phyloP scores from a whole-genome alignment of 1,140 invertebrate genomes.

The Drosophila prosaltans region DNA sequence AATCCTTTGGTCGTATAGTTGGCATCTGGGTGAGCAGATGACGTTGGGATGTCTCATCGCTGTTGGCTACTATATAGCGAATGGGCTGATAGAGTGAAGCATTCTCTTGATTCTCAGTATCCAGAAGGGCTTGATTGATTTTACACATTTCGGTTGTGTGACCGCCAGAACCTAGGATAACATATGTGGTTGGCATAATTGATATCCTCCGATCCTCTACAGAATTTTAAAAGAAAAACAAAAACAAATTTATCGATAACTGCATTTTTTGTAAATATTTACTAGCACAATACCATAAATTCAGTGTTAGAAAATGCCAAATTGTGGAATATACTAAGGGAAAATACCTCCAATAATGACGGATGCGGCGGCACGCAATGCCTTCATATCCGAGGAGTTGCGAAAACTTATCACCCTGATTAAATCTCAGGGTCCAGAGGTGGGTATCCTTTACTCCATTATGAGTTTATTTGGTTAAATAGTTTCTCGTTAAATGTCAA shows the following conservation, averaged over 20 bases:
- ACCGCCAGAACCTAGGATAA: slow-evolving; percentile 87
- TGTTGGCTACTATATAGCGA: slow-evolving; percentile 91
- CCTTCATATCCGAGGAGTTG: slow-evolving; percentile 41
- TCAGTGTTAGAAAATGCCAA: too few species aligned
- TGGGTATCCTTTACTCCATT: slow-evolving; percentile 17
- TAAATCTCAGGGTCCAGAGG: slow-evolving; percentile 28
- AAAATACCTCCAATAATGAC: background rate
- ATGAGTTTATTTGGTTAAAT: background rate
- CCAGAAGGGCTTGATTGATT: slow-evolving; percentile 85
- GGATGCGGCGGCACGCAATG: background rate
- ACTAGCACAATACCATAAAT: too few species aligned
- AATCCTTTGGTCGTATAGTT: slow-evolving; percentile 83
- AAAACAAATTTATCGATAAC: background rate
- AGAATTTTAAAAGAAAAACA: slow-evolving; percentile 8
- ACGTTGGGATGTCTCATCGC: slow-evolving; percentile 88
- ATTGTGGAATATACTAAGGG: too few species aligned
- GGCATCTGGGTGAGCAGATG: slow-evolving; percentile 52
- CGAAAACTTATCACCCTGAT: slow-evolving; percentile 54
- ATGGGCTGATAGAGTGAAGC: slow-evolving; percentile 84
- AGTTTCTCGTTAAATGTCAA: background rate
- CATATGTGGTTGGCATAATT: slow-evolving; percentile 79
- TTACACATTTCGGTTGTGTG: slow-evolving; percentile 95
- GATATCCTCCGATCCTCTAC: slow-evolving; percentile 16
- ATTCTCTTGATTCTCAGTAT: slow-evolving; percentile 84
- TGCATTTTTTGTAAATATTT: background rate